Evolutionary conservation across 2,888 invertebrate genomes (phyloP).

Genomic region (Brachyopa scutellaris): DNA sequence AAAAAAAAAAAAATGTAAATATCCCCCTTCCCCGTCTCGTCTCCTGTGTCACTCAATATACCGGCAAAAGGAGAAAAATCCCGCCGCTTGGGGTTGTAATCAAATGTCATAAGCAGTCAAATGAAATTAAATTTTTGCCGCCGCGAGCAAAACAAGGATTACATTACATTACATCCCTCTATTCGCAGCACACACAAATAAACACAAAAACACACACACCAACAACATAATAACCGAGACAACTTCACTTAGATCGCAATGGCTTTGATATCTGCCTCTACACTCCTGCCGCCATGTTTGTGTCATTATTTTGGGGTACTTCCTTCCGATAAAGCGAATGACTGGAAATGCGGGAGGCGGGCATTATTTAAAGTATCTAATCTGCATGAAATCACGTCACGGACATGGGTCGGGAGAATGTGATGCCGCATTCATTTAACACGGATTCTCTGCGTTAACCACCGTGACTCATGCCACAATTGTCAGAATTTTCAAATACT

Average conservation of each 20-base stretch:
- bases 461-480: too few relatives aligned
- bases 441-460: too few relatives aligned
- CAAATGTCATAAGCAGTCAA: constrained; percentile 64
- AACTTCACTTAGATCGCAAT: constrained; percentile 40
- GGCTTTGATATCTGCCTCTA: constrained; percentile 25
- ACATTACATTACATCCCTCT: constrained; percentile 23
- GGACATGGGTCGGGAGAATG: background rate
- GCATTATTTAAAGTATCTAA: constrained; percentile 30
- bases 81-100: constrained; percentile 28
- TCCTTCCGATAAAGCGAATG: constrained; percentile 2
- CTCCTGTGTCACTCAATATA: constrained; percentile 4
- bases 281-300: constrained; percentile 7
- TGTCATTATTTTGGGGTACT: background rate
- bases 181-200: background rate
- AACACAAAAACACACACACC: background rate
- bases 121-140: constrained; percentile 62
- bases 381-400: constrained; percentile 36
- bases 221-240: constrained; percentile 12
- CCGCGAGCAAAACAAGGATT: constrained; percentile 55
- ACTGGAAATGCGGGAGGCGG: background rate
- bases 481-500: too few relatives aligned
- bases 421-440: too few relatives aligned
- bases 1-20: constrained; percentile 48
- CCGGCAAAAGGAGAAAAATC: constrained; percentile 16
- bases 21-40: constrained; percentile 4